Evolutionary conservation across 1,140 invertebrate species (phyloP), one percentile per base, ranked within the genome.

Genomic region (Polypedilum pembai): DNA sequence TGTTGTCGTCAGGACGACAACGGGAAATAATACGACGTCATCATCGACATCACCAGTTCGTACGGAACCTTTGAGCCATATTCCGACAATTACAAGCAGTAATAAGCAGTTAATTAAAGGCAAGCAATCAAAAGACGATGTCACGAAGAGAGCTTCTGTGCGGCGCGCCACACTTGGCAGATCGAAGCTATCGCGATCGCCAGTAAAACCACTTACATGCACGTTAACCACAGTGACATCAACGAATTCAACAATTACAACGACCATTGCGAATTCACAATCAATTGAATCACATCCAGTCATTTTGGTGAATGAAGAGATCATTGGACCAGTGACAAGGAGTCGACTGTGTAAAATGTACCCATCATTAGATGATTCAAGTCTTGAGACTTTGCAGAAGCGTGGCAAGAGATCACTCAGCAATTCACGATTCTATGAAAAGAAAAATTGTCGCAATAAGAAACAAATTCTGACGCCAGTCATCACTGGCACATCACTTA

Each of bases 81-180:
- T 69, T 69, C 65, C 65, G 8, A 69, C 65, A 4, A 69, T 69
- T 10, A 69, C 65, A 69, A 69, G 20, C 65, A 69, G 65, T 10
- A 69, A 21, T 21, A 69, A 21, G 17, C 10, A 56, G 45, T 7
- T 69, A 21, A 69, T 69, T 20, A 69, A 69, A 69, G 10, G 20
- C 10, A 69, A 69, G 65, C 65, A 69, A 69, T 69, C 65, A 69
- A 69, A 69, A 69, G 65, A 69, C 65, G 65, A 69, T 69, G 65
- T 69, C 17, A 69, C 65, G 8, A 69, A 69, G 17, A 18, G 65
- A 8, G 65, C 65, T 20, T 69, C 65, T 10, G 65, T 69, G 8
- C 65, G 65, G 3, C 65, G 65, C 7, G 8, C 65, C n/a, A 69
- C 65, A 5, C 12, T 69, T 1, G 65, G 65, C 15, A n/a, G 65